A percentile compares a stretch with the other conserved stretches of the same genome.
phyloP scores from a whole-genome alignment of 2,797 vertebrate species.

The Tragelaphus oryx region DNA sequence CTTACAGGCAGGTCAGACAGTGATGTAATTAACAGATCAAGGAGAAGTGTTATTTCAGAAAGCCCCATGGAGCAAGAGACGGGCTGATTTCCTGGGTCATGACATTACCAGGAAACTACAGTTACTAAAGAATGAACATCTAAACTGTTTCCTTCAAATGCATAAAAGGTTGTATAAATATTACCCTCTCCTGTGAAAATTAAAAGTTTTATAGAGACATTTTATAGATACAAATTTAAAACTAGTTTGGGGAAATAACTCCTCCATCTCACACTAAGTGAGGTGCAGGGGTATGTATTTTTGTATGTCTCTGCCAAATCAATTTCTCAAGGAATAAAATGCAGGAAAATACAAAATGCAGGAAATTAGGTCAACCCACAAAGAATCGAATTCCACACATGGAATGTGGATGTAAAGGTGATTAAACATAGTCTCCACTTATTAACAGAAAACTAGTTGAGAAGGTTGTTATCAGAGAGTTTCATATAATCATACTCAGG shows the following conservation, averaged over 20 bases:
- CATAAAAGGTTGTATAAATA: slow-evolving; percentile 32
- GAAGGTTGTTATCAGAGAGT: not conserved
- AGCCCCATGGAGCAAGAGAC: not conserved
- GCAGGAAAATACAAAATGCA: not conserved
- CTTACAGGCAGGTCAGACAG: slow-evolving; percentile 54
- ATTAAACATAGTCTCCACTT: not conserved
- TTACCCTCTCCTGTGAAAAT: not conserved
- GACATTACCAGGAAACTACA: slow-evolving; percentile 23
- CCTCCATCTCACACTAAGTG: not conserved
- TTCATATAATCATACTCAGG: not conserved
- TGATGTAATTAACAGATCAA: slow-evolving; percentile 43
- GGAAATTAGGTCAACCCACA: slow-evolving; percentile 12
- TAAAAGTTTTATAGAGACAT: slow-evolving; percentile 1
- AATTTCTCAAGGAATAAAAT: not conserved
- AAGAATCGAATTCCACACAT: not conserved
- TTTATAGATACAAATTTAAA: slow-evolving; percentile 45
- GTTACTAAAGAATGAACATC: not conserved
- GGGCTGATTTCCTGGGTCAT: not conserved
- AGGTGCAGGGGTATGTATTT: not conserved
- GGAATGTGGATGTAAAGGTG: not conserved
- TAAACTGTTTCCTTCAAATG: not conserved
- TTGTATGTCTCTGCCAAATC: not conserved
- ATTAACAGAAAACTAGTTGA: not conserved
- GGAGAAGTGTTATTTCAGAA: slow-evolving; percentile 45
- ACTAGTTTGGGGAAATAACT: not conserved